A percentile compares a stretch with the other conserved stretches of the same genome.
Evolutionary conservation across 2,888 invertebrate species (phyloP).

Genomic region (Tyria jacobaeae): DNA sequence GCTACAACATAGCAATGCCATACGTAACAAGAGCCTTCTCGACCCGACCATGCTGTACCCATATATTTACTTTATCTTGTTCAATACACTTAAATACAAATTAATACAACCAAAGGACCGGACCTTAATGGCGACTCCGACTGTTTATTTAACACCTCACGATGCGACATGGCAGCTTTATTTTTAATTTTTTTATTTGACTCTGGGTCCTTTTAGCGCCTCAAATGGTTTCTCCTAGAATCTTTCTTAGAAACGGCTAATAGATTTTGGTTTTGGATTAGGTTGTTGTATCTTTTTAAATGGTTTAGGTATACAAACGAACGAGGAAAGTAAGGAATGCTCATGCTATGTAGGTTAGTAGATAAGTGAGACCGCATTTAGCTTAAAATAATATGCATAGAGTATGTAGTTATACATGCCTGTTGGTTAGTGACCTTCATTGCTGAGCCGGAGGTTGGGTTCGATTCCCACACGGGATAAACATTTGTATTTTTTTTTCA

Average conservation of each 20-base stretch:
- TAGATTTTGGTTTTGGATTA: slow-evolving; percentile 48
- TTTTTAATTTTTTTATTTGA: slow-evolving; percentile 69
- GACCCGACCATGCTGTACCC: slow-evolving; percentile 68
- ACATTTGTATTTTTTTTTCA: too few relatives aligned
- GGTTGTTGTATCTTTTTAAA: too few relatives aligned
- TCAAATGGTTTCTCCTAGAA: slow-evolving; percentile 59
- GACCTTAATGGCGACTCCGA: slow-evolving; percentile 79
- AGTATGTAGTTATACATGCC: too few relatives aligned
- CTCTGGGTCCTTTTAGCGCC: slow-evolving; percentile 76
- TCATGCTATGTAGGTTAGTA: not conserved
- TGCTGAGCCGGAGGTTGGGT: too few relatives aligned
- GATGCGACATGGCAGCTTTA: slow-evolving; percentile 75
- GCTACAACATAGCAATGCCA: slow-evolving; percentile 47
- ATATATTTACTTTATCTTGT: slow-evolving; percentile 86
- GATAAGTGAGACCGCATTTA: not conserved
- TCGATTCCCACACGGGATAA: too few relatives aligned
- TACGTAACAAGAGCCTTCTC: slow-evolving; percentile 64
- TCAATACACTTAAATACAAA: slow-evolving; percentile 87
- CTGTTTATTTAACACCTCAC: slow-evolving; percentile 85
- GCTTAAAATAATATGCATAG: too few relatives aligned
- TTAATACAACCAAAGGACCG: slow-evolving; percentile 84
- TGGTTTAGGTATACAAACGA: not conserved
- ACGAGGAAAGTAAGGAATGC: not conserved
- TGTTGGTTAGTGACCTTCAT: too few relatives aligned
- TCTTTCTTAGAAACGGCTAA: slow-evolving; percentile 60